Evolutionary conservation across 2,888 invertebrate genomes (phyloP).

Genomic region (Molorchus minor): DNA sequence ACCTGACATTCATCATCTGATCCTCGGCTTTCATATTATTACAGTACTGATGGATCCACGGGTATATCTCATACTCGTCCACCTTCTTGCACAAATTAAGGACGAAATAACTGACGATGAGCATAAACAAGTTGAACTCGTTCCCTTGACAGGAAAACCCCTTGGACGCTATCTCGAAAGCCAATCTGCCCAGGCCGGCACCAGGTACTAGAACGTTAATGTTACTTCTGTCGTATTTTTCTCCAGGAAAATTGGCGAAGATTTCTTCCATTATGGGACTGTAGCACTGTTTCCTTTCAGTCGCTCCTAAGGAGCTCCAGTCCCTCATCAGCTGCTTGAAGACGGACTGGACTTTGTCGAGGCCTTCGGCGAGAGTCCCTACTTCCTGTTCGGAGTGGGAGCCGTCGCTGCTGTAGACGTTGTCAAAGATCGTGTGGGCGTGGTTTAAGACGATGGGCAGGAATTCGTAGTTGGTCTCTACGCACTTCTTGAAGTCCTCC

Average conservation of each 20-base stretch:
- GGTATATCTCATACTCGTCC: slow-evolving; percentile 85
- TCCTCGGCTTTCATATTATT: slow-evolving; percentile 86
- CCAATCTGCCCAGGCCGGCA: slow-evolving; percentile 93
- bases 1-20: slow-evolving; percentile 75
- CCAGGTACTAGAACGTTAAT: slow-evolving; percentile 92
- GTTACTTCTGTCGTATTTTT: slow-evolving; percentile 66
- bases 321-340: slow-evolving; percentile 97
- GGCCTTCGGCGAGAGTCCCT: slow-evolving; percentile 63
- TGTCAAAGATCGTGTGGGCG: slow-evolving; percentile 86
- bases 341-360: slow-evolving; percentile 84
- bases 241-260: slow-evolving; percentile 73
- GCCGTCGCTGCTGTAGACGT: slow-evolving; percentile 64
- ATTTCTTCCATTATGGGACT: slow-evolving; percentile 89
- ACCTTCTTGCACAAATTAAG: slow-evolving; percentile 82
- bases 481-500: slow-evolving; percentile 76
- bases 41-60: slow-evolving; percentile 95
- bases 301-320: slow-evolving; percentile 88
- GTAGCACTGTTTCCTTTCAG: slow-evolving; percentile 88
- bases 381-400: slow-evolving; percentile 56
- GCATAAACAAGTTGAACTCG: slow-evolving; percentile 97
- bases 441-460: slow-evolving; percentile 79
- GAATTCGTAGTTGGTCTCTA: slow-evolving; percentile 76
- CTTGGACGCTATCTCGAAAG: slow-evolving; percentile 89
- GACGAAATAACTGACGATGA: slow-evolving; percentile 95
- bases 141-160: slow-evolving; percentile 97